Evolutionary conservation across 2,888 invertebrate species (phyloP).

Genomic region (Hirtodrosophila duncani): DNA sequence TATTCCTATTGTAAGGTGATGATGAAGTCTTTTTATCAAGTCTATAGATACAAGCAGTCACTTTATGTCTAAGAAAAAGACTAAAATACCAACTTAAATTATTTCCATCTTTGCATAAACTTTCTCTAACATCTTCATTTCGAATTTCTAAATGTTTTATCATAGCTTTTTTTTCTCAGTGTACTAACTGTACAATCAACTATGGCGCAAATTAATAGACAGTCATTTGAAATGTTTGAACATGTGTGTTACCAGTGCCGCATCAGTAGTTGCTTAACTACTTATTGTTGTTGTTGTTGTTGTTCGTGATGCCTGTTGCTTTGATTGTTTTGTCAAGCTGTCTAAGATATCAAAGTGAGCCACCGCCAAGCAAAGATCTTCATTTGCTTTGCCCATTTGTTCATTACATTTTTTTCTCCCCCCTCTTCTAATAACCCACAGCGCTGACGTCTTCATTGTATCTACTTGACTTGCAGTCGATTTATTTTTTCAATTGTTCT

Average conservation of each 20-base stretch:
- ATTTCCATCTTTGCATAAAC: no score
- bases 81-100: slow-evolving; percentile 25
- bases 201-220: slow-evolving; percentile 63
- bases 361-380: slow-evolving; percentile 31
- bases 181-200: no score
- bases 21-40: no score
- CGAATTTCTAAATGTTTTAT: no score
- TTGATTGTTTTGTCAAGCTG: slow-evolving; percentile 74
- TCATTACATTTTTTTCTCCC: slow-evolving; percentile 10
- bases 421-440: slow-evolving; percentile 62
- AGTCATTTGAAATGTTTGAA: slow-evolving; percentile 53
- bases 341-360: slow-evolving; percentile 66
- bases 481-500: slow-evolving; percentile 67
- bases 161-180: no score
- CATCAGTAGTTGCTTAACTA: slow-evolving; percentile 23
- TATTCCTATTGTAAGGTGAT: no score
- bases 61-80: slow-evolving; percentile 17
- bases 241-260: slow-evolving; percentile 52
- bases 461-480: slow-evolving; percentile 65
- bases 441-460: slow-evolving; percentile 71
- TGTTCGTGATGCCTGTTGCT: slow-evolving; percentile 42
- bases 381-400: slow-evolving; percentile 15
- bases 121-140: no score
- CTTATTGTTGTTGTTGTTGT: slow-evolving; percentile 23
- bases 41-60: no score